Evolutionary conservation across 2,888 invertebrate genomes (phyloP), one percentile per base, ranked within the genome.

Genomic region (Phortica magna): DNA sequence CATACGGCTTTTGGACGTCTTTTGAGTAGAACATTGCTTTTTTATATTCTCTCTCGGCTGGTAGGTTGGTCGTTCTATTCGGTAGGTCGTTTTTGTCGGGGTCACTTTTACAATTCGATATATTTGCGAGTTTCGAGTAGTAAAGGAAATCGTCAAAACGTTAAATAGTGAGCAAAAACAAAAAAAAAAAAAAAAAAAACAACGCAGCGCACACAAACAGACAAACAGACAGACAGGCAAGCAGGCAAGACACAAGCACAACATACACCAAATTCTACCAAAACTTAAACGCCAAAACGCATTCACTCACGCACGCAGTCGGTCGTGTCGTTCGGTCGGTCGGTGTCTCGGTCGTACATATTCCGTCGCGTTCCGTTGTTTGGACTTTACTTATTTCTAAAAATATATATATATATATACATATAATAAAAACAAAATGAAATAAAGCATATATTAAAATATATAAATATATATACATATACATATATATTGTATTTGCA

Each of bases 1-100:
- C 90, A 90, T 89, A 90, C 90, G 89, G 90, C 89, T 88, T 89
- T 86, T 89, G 88, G 89, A 90, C 90, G 90, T 90, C 90, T 90
- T 90, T 90, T 89, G 90, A 90, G 90, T 89, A 88, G 84, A 89
- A 84, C 90, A 89, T 90, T 89, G 89, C 88, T 89, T 89, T 90
- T 90, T 90, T 90, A 89, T 90, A 89, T 89, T 88, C 88, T 90
- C 88, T 43, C 22, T 43, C 17, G 41, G 73, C 14, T 48, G 48
- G 48, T 48, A 6, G 48, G 48, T 48, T 48, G 48, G 48, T 48
- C 14, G 48, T 3, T 48, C 14, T 9, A n/a, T 31, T 67, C 67
- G 67, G 41, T 67, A 39, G 67, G 41, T 67, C 67, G 67, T 41
- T 31, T 59, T 6, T 19, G 48, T 48, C 48, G 48, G 48, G 48